Conservation (phyloP, 2,888 invertebrate species). For the Clistopyga incitator region DNA sequence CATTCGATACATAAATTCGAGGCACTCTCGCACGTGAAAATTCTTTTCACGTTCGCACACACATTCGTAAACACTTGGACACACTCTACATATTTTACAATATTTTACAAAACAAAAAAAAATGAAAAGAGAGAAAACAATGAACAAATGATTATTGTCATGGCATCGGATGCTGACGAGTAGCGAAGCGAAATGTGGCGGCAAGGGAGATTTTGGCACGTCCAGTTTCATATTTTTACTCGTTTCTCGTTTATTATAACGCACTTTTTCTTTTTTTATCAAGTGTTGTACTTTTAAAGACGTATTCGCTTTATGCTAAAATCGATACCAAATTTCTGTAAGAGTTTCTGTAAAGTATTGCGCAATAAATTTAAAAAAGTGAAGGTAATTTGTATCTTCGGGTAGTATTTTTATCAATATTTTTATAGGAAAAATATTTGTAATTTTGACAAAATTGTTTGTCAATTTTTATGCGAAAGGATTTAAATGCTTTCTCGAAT, state of each 20-base stretch:
- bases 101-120: conserved; percentile 77
- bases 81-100: conserved; percentile 76
- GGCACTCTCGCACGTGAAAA: conserved; percentile 29
- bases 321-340: too few relatives aligned
- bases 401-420: too few relatives aligned
- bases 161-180: conserved; percentile 80
- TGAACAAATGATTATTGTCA: conserved; percentile 81
- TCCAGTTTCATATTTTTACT: conserved; percentile 42
- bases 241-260: conserved; percentile 19
- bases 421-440: too few relatives aligned
- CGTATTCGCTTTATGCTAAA: too few relatives aligned
- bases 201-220: conserved; percentile 70
- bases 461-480: too few relatives aligned
- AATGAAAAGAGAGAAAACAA: conserved; percentile 70
- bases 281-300: background rate
- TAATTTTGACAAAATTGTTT: too few relatives aligned
- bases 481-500: too few relatives aligned
- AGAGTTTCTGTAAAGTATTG: too few relatives aligned
- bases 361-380: too few relatives aligned
- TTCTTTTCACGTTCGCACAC: conserved; percentile 34
- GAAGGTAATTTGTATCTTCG: too few relatives aligned
- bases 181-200: conserved; percentile 75
- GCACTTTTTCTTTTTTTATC: conserved; percentile 18
- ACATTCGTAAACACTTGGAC: conserved; percentile 44
- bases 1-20: conserved; percentile 61